Evolutionary conservation across 2,888 invertebrate genomes (phyloP).

Genomic region (Amphipoea oculea): DNA sequence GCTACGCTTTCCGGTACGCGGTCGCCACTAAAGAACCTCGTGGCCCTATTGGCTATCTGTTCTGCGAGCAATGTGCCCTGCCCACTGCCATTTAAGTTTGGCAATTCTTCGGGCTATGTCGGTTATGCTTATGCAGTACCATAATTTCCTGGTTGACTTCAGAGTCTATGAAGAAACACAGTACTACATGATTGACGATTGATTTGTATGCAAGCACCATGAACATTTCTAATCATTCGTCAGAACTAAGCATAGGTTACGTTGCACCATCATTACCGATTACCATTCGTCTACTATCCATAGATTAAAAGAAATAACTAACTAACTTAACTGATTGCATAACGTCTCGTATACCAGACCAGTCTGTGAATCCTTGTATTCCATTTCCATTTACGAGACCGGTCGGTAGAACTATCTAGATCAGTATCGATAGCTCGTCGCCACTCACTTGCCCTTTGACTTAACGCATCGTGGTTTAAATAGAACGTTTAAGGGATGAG

Average conservation of each 20-base stretch:
- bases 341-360: constrained; percentile 47
- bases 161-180: constrained; percentile 6
- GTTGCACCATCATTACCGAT: constrained; percentile 17
- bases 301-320: constrained; percentile 25
- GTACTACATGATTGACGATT: background rate
- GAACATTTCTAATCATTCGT: constrained; percentile 14
- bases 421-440: constrained; percentile 67
- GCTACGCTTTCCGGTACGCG: too few relatives aligned
- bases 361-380: constrained; percentile 68
- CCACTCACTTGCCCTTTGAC: constrained; percentile 87
- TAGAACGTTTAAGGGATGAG: constrained; percentile 37
- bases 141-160: background rate
- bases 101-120: too few relatives aligned
- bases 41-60: too few relatives aligned
- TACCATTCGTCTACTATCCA: constrained; percentile 1
- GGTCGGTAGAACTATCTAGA: constrained; percentile 73
- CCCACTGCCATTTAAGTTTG: too few relatives aligned
- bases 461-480: constrained; percentile 65
- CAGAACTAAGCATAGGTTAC: background rate
- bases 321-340: constrained; percentile 33
- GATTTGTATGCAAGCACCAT: constrained; percentile 27
- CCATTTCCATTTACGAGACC: constrained; percentile 65
- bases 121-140: too few relatives aligned
- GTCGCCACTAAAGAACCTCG: too few relatives aligned
- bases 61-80: too few relatives aligned